Conservation (phyloP, 2,113 vertebrate species). For the Eubucco bourcierii region DNA sequence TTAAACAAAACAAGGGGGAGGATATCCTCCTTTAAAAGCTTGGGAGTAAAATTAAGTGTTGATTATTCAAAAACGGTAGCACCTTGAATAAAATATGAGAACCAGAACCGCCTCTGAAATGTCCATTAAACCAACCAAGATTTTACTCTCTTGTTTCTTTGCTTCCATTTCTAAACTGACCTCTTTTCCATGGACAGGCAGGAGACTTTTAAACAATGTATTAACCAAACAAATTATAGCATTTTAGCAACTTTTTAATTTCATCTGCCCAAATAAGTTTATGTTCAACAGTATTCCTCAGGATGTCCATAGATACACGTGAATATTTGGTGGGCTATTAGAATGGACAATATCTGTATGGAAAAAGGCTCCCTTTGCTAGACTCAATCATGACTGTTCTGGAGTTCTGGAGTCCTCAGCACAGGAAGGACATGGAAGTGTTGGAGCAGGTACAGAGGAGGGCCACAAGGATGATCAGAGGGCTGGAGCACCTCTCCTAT, state of each 20-base stretch:
- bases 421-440: no score
- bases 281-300: not conserved
- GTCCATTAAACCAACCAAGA: not conserved
- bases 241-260: not conserved
- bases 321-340: not conserved
- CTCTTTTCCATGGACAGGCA: not conserved
- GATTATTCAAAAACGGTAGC: not conserved
- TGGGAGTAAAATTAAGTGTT: not conserved
- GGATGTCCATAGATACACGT: not conserved
- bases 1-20: not conserved
- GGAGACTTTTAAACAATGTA: not conserved
- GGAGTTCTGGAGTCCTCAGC: no score
- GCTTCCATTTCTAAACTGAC: not conserved
- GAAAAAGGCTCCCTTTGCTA: not conserved
- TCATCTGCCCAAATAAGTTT: not conserved
- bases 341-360: not conserved
- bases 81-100: not conserved
- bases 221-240: not conserved
- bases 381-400: not conserved
- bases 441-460: no score
- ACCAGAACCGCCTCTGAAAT: not conserved
- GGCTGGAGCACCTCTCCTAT: no score
- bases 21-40: not conserved
- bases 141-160: not conserved
- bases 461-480: no score